Evolutionary conservation across 2,113 vertebrate genomes (phyloP), one percentile per base, ranked within the genome.

Genomic region (Heterochromis multidens): DNA sequence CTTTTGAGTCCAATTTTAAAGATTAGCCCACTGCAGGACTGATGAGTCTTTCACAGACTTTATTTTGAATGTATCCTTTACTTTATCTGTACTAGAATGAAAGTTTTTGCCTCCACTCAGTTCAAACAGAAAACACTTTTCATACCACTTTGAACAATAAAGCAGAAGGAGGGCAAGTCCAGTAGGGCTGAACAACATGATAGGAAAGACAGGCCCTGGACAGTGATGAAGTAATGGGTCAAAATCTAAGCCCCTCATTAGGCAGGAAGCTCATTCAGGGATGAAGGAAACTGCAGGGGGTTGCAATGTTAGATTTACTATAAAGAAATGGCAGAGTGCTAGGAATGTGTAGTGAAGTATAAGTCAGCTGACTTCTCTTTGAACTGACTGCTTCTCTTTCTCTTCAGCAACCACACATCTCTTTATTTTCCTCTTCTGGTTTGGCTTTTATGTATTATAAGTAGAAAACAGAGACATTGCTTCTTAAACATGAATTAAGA

Each of bases 161-260:
- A 92, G 85, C 31, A 49, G 80, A 82, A 61, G 59, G 29, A 61
- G 78, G 77, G 60, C 67, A n/a, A 77, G 63, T 19, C 33, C 63
- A 80, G 80, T 63, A 52, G 77, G 70, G 67, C 72, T 82, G 85
- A 72, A 72, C 56, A 85, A 84, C 72, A 43, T 81, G 76, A 89
- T 77, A 84, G 67, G 60, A 88, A 80, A 84, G 81, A 83, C 82
- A 87, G 88, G 80, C 49, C 5, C 37, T 87, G 80, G 56, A 83
- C 89, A 87, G 84, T 82, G 83, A 84, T 80, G 87, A 88, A 92
- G 90, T 88, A 90, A 91, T 89, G 86, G 84, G 56, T 80, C 62
- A 70, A 70, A 88, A 88, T 90, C 37, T 87, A 90, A 91, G 89
- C 82, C 80, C 82, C 90, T 93, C 90, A 92, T 94, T 92, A 94